A percentile compares a stretch with the other conserved stretches of the same genome.
Evolutionary conservation across 2,888 invertebrate species (phyloP).

Genomic region (Eupeodes latifasciatus): DNA sequence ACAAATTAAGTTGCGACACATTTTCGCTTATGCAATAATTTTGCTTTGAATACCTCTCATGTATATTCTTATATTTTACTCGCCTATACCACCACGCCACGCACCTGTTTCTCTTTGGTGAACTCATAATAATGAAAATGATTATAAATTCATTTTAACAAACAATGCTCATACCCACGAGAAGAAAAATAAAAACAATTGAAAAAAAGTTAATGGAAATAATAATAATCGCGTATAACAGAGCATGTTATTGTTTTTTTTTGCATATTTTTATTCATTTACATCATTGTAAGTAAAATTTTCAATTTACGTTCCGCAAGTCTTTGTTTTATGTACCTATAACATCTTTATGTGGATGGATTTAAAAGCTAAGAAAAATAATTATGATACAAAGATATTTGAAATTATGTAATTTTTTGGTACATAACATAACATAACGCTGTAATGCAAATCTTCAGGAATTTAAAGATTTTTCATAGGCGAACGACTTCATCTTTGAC

Average conservation of each 20-base stretch:
- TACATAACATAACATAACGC: too few relatives aligned
- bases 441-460: too few relatives aligned
- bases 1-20: conserved; percentile 11
- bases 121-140: conserved; percentile 1
- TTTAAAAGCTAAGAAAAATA: background rate
- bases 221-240: conserved; percentile 13
- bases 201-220: conserved; percentile 27
- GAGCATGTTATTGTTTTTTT: conserved; percentile 12
- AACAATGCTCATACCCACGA: conserved; percentile 12
- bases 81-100: background rate
- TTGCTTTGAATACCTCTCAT: background rate
- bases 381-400: background rate
- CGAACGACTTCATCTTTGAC: too few relatives aligned
- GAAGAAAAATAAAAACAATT: conserved; percentile 13
- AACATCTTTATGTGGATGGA: background rate
- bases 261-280: conserved; percentile 1
- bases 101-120: conserved; percentile 23
- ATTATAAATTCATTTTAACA: conserved; percentile 14
- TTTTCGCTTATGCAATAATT: conserved; percentile 18
- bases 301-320: background rate
- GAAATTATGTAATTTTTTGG: too few relatives aligned
- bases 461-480: too few relatives aligned
- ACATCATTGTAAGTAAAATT: conserved; percentile 31
- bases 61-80: background rate
- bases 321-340: background rate